Percentiles rank a stretch among this genome's conserved stretches.
Conservation (phyloP, 2,113 vertebrate species). For the Lonchura striata region DNA sequence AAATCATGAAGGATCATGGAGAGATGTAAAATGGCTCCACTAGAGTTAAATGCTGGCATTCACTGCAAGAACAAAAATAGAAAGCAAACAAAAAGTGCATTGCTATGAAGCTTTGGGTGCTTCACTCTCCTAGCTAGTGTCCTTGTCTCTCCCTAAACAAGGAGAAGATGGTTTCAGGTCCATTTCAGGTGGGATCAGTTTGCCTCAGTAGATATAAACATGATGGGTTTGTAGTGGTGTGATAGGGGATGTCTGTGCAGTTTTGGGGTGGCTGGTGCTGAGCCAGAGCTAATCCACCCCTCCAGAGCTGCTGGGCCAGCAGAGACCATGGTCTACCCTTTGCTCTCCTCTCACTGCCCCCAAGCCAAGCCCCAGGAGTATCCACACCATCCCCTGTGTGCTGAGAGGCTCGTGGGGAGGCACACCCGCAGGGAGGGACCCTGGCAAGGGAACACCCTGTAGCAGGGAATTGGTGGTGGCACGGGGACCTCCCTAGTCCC, state of each 20-base stretch:
- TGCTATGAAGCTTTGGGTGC: neutral
- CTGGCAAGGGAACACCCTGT: rapidly evolving
- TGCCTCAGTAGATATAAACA: neutral
- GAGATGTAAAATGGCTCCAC: neutral
- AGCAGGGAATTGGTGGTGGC: neutral
- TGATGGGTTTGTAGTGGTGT: rapidly evolving
- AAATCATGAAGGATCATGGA: neutral
- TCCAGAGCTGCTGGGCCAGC: neutral
- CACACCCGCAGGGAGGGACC: neutral
- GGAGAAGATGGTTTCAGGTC: neutral
- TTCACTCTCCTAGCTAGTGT: neutral
- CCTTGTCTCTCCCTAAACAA: neutral
- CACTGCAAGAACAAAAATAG: neutral
- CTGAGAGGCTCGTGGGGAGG: neutral
- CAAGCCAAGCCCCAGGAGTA: neutral
- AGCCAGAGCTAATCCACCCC: neutral
- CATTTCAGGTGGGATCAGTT: neutral
- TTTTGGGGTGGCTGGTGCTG: neutral
- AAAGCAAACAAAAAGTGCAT: neutral
- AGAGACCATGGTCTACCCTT: neutral
- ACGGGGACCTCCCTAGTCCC: neutral
- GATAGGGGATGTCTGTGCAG: rapidly evolving
- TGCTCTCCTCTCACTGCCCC: neutral
- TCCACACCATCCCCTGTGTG: neutral
- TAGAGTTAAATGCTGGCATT: neutral